These are phyloP conservation scores for Agonopterix heracliana DNA, from an alignment of 2,888 invertebrate species.

Conservation along the genomic window DNA sequence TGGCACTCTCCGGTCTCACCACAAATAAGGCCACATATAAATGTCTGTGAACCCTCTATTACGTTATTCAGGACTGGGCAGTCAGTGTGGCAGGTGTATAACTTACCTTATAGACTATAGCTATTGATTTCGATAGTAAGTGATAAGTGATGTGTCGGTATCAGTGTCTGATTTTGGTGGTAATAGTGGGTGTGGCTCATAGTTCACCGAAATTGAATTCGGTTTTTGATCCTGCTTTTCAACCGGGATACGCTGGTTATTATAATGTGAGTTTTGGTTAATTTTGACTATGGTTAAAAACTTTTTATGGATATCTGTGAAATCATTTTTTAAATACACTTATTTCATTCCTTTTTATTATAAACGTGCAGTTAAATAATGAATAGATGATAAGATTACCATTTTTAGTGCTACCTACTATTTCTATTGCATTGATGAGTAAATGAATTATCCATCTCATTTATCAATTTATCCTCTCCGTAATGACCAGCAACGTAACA, in stretches of 20 bases:
- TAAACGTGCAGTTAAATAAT: too few relatives aligned
- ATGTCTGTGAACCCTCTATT: constrained; percentile 57
- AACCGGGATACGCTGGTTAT: constrained; percentile 71
- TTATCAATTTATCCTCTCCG: too few relatives aligned
- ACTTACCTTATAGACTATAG: constrained; percentile 2
- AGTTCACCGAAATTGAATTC: constrained; percentile 26
- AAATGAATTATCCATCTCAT: too few relatives aligned
- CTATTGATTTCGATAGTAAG: neutral
- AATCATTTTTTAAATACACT: too few relatives aligned
- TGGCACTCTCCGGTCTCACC: constrained; percentile 28
- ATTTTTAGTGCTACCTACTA: too few relatives aligned
- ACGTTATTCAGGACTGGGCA: constrained; percentile 52
- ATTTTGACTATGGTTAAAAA: too few relatives aligned
- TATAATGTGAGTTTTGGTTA: constrained; percentile 69
- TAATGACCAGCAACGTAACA: too few relatives aligned
- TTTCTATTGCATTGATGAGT: too few relatives aligned
- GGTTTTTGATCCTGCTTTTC: constrained; percentile 54
- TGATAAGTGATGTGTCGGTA: constrained; percentile 38
- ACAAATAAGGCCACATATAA: constrained; percentile 72
- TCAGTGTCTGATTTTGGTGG: constrained; percentile 39
- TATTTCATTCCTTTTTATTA: too few relatives aligned
- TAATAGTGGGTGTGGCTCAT: constrained; percentile 37
- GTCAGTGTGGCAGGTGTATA: constrained; percentile 41
- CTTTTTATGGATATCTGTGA: too few relatives aligned
- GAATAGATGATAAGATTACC: too few relatives aligned